Percentiles rank a stretch among this genome's conserved stretches.
These are phyloP conservation scores for Urosaurus nigricauda DNA, from an alignment of 2,797 vertebrate species.

Conservation along the genomic window DNA sequence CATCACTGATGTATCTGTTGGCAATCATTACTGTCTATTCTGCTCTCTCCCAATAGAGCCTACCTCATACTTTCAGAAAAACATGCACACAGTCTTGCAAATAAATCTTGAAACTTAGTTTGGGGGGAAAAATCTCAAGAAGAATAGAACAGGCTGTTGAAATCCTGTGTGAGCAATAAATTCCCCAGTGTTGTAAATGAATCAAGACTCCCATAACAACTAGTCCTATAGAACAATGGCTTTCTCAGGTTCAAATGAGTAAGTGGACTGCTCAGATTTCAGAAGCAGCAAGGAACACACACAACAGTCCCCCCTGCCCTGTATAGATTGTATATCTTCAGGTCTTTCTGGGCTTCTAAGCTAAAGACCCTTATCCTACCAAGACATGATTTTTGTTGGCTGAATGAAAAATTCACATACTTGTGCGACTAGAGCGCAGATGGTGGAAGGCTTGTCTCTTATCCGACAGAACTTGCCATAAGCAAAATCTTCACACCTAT, in stretches of 20 bases:
- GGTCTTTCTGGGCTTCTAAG: background rate
- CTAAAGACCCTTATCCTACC: constrained; percentile 3
- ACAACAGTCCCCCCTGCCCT: background rate
- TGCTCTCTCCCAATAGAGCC: background rate
- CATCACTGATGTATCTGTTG: background rate
- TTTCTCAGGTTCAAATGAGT: background rate
- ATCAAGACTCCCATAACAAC: background rate
- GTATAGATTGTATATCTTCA: background rate
- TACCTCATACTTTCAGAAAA: background rate
- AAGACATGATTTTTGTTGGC: background rate
- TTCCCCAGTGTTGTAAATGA: background rate
- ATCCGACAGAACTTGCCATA: too few relatives aligned
- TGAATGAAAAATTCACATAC: background rate
- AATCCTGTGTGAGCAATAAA: background rate
- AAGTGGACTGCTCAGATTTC: background rate
- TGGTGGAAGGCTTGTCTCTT: too few relatives aligned
- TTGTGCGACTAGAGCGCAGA: too few relatives aligned
- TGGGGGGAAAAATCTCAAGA: background rate
- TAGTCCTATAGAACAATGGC: background rate
- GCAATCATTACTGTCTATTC: background rate
- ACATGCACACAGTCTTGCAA: background rate
- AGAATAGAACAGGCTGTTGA: background rate
- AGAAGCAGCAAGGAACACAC: background rate
- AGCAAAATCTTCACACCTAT: too few relatives aligned
- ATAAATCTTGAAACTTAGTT: background rate